Evolutionary conservation across 1,140 invertebrate genomes (phyloP).

Genomic region (Reticulitermes speratus): DNA sequence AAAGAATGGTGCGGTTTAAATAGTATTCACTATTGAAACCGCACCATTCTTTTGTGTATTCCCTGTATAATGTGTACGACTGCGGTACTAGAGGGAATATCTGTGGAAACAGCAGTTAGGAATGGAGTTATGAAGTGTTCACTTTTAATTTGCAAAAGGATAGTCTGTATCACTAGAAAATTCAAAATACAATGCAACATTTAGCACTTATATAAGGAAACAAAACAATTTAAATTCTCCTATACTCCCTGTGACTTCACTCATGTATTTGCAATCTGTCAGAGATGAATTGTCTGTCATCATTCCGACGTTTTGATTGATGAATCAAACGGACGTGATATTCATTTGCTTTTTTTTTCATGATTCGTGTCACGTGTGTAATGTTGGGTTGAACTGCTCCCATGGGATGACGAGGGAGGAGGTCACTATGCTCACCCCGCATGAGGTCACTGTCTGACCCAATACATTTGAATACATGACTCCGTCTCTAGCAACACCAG

Average conservation of each 20-base stretch:
- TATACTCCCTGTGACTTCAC: not conserved
- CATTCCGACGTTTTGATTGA: slow-evolving; percentile 4
- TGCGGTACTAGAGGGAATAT: too few relatives aligned
- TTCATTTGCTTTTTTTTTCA: not conserved
- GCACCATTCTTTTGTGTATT: too few relatives aligned
- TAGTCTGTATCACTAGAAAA: too few relatives aligned
- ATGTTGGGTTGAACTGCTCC: not conserved
- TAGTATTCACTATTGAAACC: too few relatives aligned
- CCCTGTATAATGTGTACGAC: too few relatives aligned
- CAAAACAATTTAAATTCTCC: not conserved
- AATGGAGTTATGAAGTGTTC: too few relatives aligned
- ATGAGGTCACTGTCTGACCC: slow-evolving; percentile 5
- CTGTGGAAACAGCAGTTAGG: too few relatives aligned
- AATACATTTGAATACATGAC: not conserved
- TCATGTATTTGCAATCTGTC: not conserved
- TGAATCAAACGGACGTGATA: not conserved
- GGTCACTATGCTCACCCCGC: not conserved
- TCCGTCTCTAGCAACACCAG: not conserved
- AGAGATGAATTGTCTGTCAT: slow-evolving; percentile 11
- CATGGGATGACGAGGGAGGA: not conserved
- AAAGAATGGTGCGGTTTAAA: too few relatives aligned
- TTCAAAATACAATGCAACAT: too few relatives aligned
- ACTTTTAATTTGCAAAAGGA: too few relatives aligned
- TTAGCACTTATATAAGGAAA: too few relatives aligned
- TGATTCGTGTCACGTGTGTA: not conserved